phyloP scores from a whole-genome alignment of 2,888 invertebrate species.

The Imbricaverruca yamaguchii region DNA sequence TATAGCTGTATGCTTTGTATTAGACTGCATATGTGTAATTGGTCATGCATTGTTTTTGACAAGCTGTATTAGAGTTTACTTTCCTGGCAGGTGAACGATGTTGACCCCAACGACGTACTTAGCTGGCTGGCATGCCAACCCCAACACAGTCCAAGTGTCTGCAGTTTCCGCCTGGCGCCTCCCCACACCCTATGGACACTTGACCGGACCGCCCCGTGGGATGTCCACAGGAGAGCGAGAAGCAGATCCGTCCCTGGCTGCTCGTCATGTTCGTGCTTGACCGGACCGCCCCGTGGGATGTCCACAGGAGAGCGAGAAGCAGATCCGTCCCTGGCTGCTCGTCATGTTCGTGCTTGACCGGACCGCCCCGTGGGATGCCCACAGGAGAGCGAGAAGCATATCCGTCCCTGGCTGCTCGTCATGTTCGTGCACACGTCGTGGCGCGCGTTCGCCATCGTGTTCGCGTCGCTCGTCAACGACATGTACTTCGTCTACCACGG shows the following conservation, averaged over 20 bases:
- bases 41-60: too few species aligned
- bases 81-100: too few species aligned
- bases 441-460: conserved; percentile 68
- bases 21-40: too few species aligned
- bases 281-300: background rate
- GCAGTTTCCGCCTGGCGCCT: too few species aligned
- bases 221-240: conserved; percentile 59
- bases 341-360: conserved; percentile 70
- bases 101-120: too few species aligned
- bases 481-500: conserved; percentile 82
- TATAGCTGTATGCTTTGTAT: too few species aligned
- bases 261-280: conserved; percentile 71
- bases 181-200: conserved; percentile 39
- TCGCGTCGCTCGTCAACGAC: conserved; percentile 80
- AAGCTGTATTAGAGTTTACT: too few species aligned
- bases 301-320: conserved; percentile 64
- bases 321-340: conserved; percentile 78
- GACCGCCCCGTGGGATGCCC: background rate
- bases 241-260: conserved; percentile 77
- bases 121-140: too few species aligned
- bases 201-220: too few species aligned
- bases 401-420: conserved; percentile 75
- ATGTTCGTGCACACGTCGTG: conserved; percentile 74
- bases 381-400: conserved; percentile 69
- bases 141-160: too few species aligned